These are phyloP conservation scores for Athripsodes cinereus DNA, from an alignment of 2,888 invertebrate species.

Conservation along the genomic window DNA sequence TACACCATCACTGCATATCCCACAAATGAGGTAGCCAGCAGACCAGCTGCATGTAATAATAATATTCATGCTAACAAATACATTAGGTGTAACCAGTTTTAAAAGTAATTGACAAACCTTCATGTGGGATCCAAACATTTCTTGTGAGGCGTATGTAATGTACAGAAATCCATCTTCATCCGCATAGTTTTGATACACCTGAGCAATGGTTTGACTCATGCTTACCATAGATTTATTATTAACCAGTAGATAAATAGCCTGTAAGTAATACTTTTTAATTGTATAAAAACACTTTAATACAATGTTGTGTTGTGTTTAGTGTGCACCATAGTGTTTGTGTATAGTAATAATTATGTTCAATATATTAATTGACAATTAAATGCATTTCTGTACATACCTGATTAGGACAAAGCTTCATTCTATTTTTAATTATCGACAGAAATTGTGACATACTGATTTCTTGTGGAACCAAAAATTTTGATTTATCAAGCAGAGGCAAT, in stretches of 20 bases:
- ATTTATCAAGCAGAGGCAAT: conserved; percentile 73
- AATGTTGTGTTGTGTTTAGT: no score
- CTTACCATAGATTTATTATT: conserved; percentile 78
- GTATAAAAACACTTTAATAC: no score
- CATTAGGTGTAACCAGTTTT: not conserved
- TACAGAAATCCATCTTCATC: conserved; percentile 84
- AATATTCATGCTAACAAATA: no score
- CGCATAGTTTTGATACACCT: conserved; percentile 69
- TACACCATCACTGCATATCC: no score
- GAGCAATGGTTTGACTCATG: conserved; percentile 73
- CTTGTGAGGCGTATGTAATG: conserved; percentile 85
- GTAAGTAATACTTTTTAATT: conserved; percentile 33
- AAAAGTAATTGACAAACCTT: not conserved
- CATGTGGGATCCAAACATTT: conserved; percentile 65
- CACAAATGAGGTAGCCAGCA: no score
- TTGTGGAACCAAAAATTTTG: conserved; percentile 83
- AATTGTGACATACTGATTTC: conserved; percentile 87
- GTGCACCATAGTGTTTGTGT: no score
- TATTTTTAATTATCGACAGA: conserved; percentile 64
- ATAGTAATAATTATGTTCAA: no score
- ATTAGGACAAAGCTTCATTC: conserved; percentile 46
- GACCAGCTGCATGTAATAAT: no score
- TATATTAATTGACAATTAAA: no score
- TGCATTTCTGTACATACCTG: conserved; percentile 53
- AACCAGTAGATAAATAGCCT: conserved; percentile 77